Evolutionary conservation across 2,888 invertebrate genomes (phyloP).

Genomic region (Protodeltote pygarga): DNA sequence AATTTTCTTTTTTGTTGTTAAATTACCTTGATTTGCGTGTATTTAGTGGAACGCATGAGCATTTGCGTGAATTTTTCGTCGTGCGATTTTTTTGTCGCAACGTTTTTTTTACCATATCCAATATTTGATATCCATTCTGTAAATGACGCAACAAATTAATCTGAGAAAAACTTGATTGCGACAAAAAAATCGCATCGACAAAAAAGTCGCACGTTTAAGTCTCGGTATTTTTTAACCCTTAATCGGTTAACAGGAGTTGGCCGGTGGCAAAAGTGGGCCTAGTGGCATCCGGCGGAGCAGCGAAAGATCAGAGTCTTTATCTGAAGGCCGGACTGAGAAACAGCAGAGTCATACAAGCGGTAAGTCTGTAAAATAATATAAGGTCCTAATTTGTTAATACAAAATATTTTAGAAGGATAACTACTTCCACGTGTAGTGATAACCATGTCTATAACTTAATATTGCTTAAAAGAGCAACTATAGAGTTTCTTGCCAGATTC

Average conservation of each 20-base stretch:
- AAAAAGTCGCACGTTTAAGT: conserved; percentile 12
- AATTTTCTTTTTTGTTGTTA: conserved; percentile 6
- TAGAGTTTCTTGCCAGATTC: no score
- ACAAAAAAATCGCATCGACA: conserved; percentile 10
- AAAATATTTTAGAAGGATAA: no score
- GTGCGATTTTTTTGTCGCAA: conserved; percentile 36
- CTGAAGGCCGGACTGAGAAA: conserved; percentile 60
- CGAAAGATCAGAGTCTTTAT: conserved; percentile 65
- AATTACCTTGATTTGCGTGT: conserved; percentile 11
- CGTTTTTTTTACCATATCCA: neutral
- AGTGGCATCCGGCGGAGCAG: conserved; percentile 74
- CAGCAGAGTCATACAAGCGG: conserved; percentile 69
- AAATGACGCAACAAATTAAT: neutral
- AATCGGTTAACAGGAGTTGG: conserved; percentile 70
- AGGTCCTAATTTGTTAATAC: no score
- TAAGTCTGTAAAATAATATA: conserved; percentile 49
- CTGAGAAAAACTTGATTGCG: conserved; percentile 18
- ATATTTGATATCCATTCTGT: neutral
- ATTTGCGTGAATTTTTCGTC: conserved; percentile 18
- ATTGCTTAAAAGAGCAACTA: no score
- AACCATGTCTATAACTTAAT: no score
- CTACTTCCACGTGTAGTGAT: no score
- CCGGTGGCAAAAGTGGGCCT: conserved; percentile 76
- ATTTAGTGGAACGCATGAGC: conserved; percentile 46
- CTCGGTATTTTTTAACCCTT: conserved; percentile 20